A percentile compares a stretch with the other conserved stretches of the same genome.
Conservation (phyloP, 2,888 invertebrate species). For the Brachypalpus laphriformis region DNA sequence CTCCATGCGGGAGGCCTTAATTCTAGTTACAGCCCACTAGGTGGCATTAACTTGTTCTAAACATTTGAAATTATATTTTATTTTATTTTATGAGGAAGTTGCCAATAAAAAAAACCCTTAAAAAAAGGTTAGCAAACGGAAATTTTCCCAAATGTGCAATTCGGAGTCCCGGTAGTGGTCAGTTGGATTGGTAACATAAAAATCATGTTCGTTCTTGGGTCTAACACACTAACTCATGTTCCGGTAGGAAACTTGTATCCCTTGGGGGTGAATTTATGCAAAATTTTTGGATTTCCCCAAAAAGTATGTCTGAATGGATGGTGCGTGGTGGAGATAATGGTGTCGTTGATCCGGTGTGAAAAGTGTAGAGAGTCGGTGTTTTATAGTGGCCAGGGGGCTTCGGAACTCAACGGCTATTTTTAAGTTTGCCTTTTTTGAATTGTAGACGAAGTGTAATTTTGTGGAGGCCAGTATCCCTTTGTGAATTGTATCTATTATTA, state of each 20-base stretch:
- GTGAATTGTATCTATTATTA: no score
- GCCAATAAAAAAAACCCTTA: conserved; percentile 18
- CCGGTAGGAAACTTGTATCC: conserved; percentile 11
- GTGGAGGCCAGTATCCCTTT: no score
- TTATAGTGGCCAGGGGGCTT: not conserved
- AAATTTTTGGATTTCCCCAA: not conserved
- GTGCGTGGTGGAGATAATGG: not conserved
- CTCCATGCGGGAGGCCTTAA: not conserved
- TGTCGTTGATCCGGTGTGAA: not conserved
- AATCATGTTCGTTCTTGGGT: conserved; percentile 36
- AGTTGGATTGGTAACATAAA: conserved; percentile 50
- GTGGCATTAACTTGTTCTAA: conserved; percentile 63
- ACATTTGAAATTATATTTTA: conserved; percentile 47
- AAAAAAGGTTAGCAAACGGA: conserved; percentile 20
- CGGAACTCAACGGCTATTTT: not conserved
- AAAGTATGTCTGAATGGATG: not conserved
- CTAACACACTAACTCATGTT: conserved; percentile 44
- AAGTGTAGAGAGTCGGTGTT: not conserved
- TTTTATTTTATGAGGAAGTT: conserved; percentile 51
- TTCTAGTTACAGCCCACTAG: conserved; percentile 52
- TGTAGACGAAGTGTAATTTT: no score
- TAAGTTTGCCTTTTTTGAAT: not conserved
- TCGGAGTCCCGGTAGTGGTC: conserved; percentile 39
- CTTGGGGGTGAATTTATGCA: conserved; percentile 26
- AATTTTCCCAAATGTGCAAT: conserved; percentile 49